phyloP scores from a whole-genome alignment of 2,113 vertebrate species.

The Grallaria varia region DNA sequence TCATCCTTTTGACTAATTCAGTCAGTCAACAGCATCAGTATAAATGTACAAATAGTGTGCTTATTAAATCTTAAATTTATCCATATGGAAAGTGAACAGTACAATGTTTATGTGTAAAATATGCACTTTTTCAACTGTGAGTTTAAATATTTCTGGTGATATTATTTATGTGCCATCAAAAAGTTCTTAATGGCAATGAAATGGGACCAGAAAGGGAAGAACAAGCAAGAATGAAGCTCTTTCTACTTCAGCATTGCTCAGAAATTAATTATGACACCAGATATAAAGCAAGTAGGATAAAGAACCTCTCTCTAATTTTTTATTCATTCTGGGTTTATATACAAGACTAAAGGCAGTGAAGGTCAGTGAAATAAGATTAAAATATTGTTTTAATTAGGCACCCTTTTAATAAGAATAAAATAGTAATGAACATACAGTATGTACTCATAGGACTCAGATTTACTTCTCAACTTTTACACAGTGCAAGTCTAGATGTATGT shows the following conservation, averaged over 20 bases:
- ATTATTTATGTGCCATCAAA: not conserved
- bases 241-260: not conserved
- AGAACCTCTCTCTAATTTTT: not conserved
- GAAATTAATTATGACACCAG: not conserved
- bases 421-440: not conserved
- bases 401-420: not conserved
- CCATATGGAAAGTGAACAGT: not conserved
- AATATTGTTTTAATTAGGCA: not conserved
- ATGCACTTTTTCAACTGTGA: not conserved
- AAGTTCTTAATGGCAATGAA: not conserved
- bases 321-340: not conserved
- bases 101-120: not conserved
- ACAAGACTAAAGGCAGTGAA: not conserved
- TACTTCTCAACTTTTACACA: not conserved
- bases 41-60: not conserved
- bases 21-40: not conserved
- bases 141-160: not conserved
- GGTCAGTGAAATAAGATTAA: not conserved
- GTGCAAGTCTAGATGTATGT: not conserved
- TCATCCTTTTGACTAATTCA: not conserved
- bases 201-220: not conserved
- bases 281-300: not conserved
- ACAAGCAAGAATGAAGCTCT: not conserved
- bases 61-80: not conserved
- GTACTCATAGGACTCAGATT: not conserved